phyloP scores from a whole-genome alignment of 1,140 invertebrate genomes.

The Tenebrio molitor region DNA sequence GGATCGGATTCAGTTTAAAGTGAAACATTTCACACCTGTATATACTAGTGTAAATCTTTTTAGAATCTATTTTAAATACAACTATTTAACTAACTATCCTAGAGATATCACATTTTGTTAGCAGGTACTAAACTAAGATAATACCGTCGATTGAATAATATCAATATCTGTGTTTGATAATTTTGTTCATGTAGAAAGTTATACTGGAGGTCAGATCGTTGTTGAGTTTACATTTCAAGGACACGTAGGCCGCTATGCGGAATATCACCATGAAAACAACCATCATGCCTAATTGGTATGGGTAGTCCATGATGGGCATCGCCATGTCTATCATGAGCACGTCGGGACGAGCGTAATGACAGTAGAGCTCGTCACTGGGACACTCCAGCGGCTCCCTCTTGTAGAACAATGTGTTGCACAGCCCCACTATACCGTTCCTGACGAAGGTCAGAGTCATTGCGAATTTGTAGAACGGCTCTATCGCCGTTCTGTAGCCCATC shows the following conservation, averaged over 20 bases:
- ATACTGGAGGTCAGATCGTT: constrained; percentile 56
- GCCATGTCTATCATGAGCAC: constrained; percentile 59
- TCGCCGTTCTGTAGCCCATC: constrained; percentile 64
- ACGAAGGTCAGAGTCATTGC: constrained; percentile 72
- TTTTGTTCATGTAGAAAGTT: constrained; percentile 55
- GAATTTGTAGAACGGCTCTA: constrained; percentile 70
- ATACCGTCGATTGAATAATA: no score
- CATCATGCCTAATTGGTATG: constrained; percentile 49
- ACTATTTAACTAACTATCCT: no score
- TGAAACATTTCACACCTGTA: no score
- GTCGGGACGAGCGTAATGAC: constrained; percentile 67
- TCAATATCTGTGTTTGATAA: constrained; percentile 58
- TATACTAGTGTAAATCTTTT: no score
- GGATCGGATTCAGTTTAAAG: no score
- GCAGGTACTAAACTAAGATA: no score
- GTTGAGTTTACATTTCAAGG: constrained; percentile 57
- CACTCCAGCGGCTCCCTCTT: constrained; percentile 66
- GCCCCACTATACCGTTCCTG: constrained; percentile 71
- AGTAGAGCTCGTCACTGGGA: constrained; percentile 69
- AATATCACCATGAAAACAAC: constrained; percentile 54
- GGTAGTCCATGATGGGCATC: constrained; percentile 46
- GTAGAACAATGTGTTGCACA: constrained; percentile 70
- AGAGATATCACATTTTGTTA: no score
- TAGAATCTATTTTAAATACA: no score
- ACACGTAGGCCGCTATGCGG: constrained; percentile 53